A percentile compares a stretch with the other conserved stretches of the same genome.
Evolutionary conservation across 2,888 invertebrate genomes (phyloP).

Genomic region (Anagyrus pseudococci): DNA sequence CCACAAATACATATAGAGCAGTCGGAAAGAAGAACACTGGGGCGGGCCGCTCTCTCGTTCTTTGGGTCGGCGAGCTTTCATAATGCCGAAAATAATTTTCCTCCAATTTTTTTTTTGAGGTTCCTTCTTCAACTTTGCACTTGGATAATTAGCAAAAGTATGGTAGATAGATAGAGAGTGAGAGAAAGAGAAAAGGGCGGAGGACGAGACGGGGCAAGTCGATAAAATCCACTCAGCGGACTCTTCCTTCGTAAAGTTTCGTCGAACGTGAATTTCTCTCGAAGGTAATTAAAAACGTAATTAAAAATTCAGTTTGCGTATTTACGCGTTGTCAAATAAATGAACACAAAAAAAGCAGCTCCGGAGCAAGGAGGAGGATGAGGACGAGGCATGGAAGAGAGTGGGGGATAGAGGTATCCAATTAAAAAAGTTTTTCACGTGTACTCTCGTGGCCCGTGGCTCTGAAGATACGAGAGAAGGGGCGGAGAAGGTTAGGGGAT

Average conservation of each 20-base stretch:
- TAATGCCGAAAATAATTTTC: too few relatives aligned
- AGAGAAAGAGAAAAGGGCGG: too few relatives aligned
- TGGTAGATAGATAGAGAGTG: too few relatives aligned
- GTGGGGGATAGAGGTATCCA: neutral
- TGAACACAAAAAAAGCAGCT: neutral
- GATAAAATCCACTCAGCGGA: too few relatives aligned
- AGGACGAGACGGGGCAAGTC: neutral
- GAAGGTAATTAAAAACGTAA: neutral
- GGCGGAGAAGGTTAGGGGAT: too few relatives aligned
- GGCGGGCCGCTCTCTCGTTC: too few relatives aligned
- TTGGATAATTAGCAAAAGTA: constrained; percentile 5
- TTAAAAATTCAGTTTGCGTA: neutral
- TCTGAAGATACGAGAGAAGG: neutral
- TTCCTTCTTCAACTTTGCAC: constrained; percentile 3
- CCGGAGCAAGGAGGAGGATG: neutral
- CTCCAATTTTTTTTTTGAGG: constrained; percentile 3
- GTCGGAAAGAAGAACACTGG: too few relatives aligned
- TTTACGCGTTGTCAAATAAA: neutral
- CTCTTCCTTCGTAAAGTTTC: too few relatives aligned
- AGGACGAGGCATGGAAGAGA: neutral
- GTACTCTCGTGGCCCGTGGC: neutral
- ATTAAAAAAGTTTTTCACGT: constrained; percentile 17
- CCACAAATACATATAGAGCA: too few relatives aligned
- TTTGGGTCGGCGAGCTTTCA: too few relatives aligned
- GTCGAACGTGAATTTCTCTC: too few relatives aligned